Evolutionary conservation across 2,888 invertebrate species (phyloP).

Genomic region (Aporophyla lueneburgensis): DNA sequence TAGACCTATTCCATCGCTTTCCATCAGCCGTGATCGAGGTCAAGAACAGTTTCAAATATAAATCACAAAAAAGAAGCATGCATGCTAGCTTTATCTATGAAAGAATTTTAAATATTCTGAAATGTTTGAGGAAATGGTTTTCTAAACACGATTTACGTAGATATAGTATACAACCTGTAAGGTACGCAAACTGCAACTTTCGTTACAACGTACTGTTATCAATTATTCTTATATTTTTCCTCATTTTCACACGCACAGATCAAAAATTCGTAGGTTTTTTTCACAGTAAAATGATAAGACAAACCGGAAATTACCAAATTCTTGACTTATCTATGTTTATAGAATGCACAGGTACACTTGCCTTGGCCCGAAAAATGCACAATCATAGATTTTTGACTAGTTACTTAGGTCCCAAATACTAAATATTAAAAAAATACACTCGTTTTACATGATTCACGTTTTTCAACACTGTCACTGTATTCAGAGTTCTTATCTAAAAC

Average conservation of each 20-base stretch:
- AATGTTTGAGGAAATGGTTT: slow-evolving; percentile 28
- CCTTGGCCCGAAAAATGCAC: slow-evolving; percentile 43
- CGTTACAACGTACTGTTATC: slow-evolving; percentile 34
- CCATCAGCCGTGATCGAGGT: not conserved
- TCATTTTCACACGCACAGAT: slow-evolving; percentile 31
- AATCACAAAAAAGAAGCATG: not conserved
- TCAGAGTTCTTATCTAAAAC: slow-evolving; percentile 39
- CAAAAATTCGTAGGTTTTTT: slow-evolving; percentile 44
- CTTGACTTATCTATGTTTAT: slow-evolving; percentile 37
- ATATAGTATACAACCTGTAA: not conserved
- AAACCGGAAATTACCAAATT: slow-evolving; percentile 51
- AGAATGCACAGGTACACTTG: slow-evolving; percentile 24
- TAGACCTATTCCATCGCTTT: not conserved
- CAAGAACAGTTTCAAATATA: not conserved
- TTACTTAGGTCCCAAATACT: slow-evolving; percentile 20
- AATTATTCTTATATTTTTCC: slow-evolving; percentile 50
- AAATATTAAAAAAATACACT: slow-evolving; percentile 7
- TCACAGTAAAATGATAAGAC: slow-evolving; percentile 46
- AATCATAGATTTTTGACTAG: slow-evolving; percentile 6
- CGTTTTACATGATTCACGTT: slow-evolving; percentile 48
- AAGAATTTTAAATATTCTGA: slow-evolving; percentile 28
- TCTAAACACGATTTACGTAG: slow-evolving; percentile 18
- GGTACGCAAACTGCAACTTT: slow-evolving; percentile 3
- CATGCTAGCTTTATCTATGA: not conserved
- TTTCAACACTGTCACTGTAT: slow-evolving; percentile 42